Percentiles rank a stretch among this genome's conserved stretches.
phyloP scores from a whole-genome alignment of 2,113 vertebrate genomes.

The Catharus minimus region DNA sequence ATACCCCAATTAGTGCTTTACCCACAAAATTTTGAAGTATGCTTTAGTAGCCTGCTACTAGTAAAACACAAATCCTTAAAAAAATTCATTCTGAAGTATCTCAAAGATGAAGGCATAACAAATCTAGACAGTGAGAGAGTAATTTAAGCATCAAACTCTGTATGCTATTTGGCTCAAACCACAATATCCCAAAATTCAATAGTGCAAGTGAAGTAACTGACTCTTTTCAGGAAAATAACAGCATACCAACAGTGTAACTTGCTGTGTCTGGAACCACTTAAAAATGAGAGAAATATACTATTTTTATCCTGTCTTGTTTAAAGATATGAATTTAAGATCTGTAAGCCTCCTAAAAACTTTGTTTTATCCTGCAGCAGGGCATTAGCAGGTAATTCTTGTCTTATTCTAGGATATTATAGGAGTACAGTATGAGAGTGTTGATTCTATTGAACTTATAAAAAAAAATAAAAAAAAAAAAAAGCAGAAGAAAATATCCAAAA shows the following conservation, averaged over 20 bases:
- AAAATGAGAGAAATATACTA: background rate
- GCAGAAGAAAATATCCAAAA: background rate
- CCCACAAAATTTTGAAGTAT: background rate
- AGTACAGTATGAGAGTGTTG: background rate
- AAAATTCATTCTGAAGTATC: conserved; percentile 2
- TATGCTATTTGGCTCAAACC: background rate
- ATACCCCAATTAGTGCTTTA: background rate
- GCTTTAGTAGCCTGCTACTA: background rate
- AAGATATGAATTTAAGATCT: background rate
- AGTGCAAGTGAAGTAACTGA: background rate
- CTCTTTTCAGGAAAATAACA: conserved; percentile 16
- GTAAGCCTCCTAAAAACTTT: background rate
- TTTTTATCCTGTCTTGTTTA: background rate
- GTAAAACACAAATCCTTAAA: background rate
- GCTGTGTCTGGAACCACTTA: conserved; percentile 2
- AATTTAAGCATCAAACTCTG: background rate
- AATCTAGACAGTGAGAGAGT: background rate
- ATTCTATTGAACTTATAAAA: background rate
- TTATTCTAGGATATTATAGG: background rate
- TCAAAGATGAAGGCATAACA: conserved; percentile 2
- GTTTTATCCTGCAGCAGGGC: background rate
- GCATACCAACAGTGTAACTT: background rate
- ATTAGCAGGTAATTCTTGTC: background rate
- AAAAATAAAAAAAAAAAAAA: too few relatives aligned
- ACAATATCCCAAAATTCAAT: background rate